Conservation (phyloP, 2,113 vertebrate genomes). For the Sakesphorus luctuosus region DNA sequence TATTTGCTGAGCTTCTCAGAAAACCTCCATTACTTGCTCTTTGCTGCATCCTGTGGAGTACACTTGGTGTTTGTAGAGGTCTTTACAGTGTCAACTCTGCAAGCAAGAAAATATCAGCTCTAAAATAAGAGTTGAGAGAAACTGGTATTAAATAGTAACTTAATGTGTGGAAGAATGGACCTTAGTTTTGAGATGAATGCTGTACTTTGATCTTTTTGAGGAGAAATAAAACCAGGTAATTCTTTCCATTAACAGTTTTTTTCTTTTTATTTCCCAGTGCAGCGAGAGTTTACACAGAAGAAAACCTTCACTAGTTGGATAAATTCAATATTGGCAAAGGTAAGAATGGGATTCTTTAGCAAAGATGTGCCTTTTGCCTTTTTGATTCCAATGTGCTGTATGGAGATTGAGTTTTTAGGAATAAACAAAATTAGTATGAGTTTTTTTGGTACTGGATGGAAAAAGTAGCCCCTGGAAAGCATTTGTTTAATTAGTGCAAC, state of each 20-base stretch:
- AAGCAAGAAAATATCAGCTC: neutral
- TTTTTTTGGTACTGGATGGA: neutral
- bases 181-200: neutral
- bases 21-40: neutral
- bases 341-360: slow-evolving; percentile 53
- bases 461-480: neutral
- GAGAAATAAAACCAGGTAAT: neutral
- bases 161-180: neutral
- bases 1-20: neutral
- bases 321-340: slow-evolving; percentile 93
- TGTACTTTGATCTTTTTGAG: neutral
- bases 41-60: neutral
- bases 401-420: neutral
- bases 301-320: slow-evolving; percentile 97
- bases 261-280: slow-evolving; percentile 70
- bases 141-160: neutral
- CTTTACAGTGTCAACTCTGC: neutral
- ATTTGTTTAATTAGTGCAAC: neutral
- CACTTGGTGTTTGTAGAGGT: neutral
- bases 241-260: neutral
- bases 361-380: neutral
- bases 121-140: neutral
- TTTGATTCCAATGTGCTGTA: neutral
- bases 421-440: neutral
- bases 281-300: slow-evolving; percentile 94